Evolutionary conservation across 1,140 invertebrate genomes (phyloP).

Genomic region (Bilobella aurantiaca): DNA sequence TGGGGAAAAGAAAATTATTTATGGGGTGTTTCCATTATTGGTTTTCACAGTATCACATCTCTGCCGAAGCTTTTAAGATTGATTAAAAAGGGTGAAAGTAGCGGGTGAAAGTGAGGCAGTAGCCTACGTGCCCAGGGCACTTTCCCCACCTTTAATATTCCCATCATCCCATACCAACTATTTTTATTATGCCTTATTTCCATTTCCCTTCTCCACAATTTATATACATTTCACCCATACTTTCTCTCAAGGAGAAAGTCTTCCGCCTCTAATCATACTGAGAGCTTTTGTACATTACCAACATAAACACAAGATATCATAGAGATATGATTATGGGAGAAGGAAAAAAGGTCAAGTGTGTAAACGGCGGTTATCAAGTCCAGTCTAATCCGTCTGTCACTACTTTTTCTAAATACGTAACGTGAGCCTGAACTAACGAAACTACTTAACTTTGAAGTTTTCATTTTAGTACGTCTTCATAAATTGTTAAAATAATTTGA

Average conservation of each 20-base stretch:
- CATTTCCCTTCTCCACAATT: background rate
- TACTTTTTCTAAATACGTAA: too few species aligned
- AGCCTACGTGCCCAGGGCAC: background rate
- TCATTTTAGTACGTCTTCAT: too few species aligned
- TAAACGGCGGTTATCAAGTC: background rate
- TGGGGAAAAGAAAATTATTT: background rate
- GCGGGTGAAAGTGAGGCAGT: background rate
- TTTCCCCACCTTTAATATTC: background rate
- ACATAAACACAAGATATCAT: conserved; percentile 1
- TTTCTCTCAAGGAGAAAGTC: background rate
- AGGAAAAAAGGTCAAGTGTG: background rate
- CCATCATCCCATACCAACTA: background rate
- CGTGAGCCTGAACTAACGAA: too few species aligned
- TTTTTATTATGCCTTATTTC: conserved; percentile 8
- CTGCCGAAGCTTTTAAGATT: background rate
- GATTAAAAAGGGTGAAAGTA: background rate
- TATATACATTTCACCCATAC: background rate
- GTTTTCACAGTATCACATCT: background rate
- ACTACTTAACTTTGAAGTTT: too few species aligned
- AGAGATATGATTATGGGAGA: conserved; percentile 3
- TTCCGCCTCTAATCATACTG: background rate
- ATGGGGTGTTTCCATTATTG: background rate
- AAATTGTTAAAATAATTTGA: too few species aligned
- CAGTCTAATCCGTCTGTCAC: background rate
- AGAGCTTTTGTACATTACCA: conserved; percentile 1